Evolutionary conservation across 2,888 invertebrate genomes (phyloP).

Genomic region (Pilophorus perplexus): DNA sequence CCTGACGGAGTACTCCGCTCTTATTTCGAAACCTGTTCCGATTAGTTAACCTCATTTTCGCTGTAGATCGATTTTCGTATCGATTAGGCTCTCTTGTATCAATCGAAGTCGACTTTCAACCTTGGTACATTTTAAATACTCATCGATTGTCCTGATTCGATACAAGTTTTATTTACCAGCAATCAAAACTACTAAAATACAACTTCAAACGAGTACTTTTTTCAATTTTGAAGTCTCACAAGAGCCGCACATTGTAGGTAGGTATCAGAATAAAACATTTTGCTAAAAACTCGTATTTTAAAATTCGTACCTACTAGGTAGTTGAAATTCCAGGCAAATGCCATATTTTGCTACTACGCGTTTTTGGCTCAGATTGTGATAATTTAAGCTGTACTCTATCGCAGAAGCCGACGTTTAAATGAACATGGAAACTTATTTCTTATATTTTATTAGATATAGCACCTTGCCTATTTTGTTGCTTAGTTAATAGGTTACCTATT

Average conservation of each 20-base stretch:
- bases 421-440: not conserved
- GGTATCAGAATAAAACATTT: too few relatives aligned
- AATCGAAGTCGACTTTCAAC: conserved; percentile 51
- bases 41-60: too few relatives aligned
- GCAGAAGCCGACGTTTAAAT: not conserved
- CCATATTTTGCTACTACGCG: conserved; percentile 19
- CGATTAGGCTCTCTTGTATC: too few relatives aligned
- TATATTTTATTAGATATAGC: not conserved
- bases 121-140: not conserved
- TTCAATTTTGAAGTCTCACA: too few relatives aligned
- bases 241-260: too few relatives aligned
- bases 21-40: conserved; percentile 17
- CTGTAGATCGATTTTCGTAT: too few relatives aligned
- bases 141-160: too few relatives aligned
- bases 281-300: not conserved
- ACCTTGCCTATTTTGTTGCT: not conserved
- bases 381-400: not conserved
- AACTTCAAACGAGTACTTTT: not conserved
- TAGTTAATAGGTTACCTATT: too few relatives aligned
- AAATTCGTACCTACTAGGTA: not conserved
- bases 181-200: too few relatives aligned
- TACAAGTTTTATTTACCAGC: too few relatives aligned
- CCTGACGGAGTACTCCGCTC: conserved; percentile 23
- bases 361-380: conserved; percentile 30
- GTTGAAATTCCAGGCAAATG: not conserved